phyloP scores from a whole-genome alignment of 2,888 invertebrate species.

The Drymonia ruficornis region DNA sequence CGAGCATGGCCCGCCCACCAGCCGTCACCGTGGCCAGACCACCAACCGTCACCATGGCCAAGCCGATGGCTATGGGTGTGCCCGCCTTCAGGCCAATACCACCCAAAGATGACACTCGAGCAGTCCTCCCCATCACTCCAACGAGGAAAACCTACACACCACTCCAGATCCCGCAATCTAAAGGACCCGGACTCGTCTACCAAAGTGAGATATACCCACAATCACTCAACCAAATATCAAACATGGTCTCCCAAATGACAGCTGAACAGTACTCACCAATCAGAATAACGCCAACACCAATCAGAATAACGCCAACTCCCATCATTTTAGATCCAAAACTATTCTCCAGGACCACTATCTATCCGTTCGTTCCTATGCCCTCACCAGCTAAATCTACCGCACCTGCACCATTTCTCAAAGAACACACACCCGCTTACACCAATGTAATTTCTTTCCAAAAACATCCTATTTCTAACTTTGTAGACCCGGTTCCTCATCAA shows the following conservation, averaged over 20 bases:
- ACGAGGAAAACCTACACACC: constrained; percentile 66
- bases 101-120: constrained; percentile 83
- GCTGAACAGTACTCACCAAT: constrained; percentile 64
- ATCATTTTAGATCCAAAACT: constrained; percentile 64
- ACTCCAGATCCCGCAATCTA: constrained; percentile 66
- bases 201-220: constrained; percentile 77
- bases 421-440: constrained; percentile 52
- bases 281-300: constrained; percentile 67
- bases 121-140: constrained; percentile 76
- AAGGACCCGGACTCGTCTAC: constrained; percentile 68
- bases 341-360: constrained; percentile 77
- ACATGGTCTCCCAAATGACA: constrained; percentile 79
- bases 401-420: constrained; percentile 68
- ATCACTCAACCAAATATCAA: constrained; percentile 72
- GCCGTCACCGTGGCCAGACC: constrained; percentile 50
- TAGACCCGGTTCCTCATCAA: constrained; percentile 80
- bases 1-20: constrained; percentile 50
- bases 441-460: constrained; percentile 60
- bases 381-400: constrained; percentile 68
- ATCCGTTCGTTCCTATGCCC: constrained; percentile 81
- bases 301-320: constrained; percentile 67
- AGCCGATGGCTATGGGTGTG: constrained; percentile 85
- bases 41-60: constrained; percentile 75
- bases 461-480: constrained; percentile 78
- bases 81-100: constrained; percentile 93